phyloP scores from a whole-genome alignment of 2,888 invertebrate genomes.

The Scaptomyza flava region DNA sequence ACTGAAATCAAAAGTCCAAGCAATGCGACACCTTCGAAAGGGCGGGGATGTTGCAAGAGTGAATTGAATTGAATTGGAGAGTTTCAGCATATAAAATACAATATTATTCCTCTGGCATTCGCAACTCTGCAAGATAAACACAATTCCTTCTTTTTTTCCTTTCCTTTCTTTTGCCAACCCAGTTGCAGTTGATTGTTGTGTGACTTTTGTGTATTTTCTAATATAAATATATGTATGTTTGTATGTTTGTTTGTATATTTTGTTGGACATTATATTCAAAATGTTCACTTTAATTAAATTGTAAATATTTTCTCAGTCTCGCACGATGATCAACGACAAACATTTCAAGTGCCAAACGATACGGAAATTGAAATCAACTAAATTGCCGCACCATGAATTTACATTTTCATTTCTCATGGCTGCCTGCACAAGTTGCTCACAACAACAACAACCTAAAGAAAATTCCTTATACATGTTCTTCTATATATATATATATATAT shows the following conservation, averaged over 20 bases:
- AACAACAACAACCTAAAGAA: conserved; percentile 10
- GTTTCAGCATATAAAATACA: conserved; percentile 40
- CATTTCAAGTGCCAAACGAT: not conserved
- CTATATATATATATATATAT: not conserved
- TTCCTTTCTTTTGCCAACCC: not conserved
- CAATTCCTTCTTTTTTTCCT: conserved; percentile 3
- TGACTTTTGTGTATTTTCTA: not conserved
- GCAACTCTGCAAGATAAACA: conserved; percentile 45
- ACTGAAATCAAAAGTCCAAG: conserved; percentile 39
- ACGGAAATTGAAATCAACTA: conserved; percentile 50
- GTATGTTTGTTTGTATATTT: conserved; percentile 10
- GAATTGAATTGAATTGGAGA: conserved; percentile 1
- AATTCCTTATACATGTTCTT: not conserved
- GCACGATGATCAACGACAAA: conserved; percentile 24
- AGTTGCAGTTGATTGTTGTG: not conserved
- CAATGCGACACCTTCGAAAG: conserved; percentile 31
- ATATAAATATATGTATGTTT: too few relatives aligned
- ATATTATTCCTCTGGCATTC: conserved; percentile 42
- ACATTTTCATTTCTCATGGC: conserved; percentile 42
- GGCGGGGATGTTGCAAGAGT: too few relatives aligned
- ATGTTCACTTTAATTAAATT: conserved; percentile 75
- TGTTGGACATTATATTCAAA: conserved; percentile 53
- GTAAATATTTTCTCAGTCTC: conserved; percentile 62
- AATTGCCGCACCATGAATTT: conserved; percentile 49
- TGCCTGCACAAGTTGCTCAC: conserved; percentile 28